Evolutionary conservation across 2,797 vertebrate species (phyloP).

Genomic region (Catharus ustulatus): DNA sequence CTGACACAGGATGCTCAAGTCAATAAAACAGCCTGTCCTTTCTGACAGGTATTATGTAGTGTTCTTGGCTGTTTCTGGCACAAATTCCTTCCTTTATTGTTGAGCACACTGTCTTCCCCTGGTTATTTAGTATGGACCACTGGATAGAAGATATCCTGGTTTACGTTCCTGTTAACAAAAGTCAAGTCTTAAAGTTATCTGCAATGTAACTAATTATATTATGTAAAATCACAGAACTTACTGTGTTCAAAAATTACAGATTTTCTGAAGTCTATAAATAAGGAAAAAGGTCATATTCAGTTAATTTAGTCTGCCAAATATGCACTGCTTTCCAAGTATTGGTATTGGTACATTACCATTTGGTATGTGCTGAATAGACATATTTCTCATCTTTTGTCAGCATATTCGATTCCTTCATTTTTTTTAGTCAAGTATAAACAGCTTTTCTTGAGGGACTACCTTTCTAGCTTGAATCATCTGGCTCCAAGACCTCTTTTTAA

Average conservation of each 20-base stretch:
- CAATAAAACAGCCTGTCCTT: not conserved
- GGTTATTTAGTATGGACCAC: not conserved
- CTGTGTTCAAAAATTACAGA: not conserved
- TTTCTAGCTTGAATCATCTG: not conserved
- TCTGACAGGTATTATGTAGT: not conserved
- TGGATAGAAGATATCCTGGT: not conserved
- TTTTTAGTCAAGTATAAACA: not conserved
- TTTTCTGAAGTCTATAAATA: not conserved
- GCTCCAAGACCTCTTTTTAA: not conserved
- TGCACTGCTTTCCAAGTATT: not conserved
- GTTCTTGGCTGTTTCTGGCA: not conserved
- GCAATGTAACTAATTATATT: not conserved
- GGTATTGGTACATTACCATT: not conserved
- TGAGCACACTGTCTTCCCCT: not conserved
- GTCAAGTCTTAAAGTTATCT: not conserved
- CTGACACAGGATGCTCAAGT: not conserved
- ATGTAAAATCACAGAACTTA: not conserved
- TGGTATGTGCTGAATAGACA: not conserved
- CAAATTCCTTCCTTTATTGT: not conserved
- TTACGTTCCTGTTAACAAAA: not conserved
- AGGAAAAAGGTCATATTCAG: not conserved
- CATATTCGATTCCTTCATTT: not conserved
- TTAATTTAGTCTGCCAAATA: not conserved
- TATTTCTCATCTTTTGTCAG: not conserved
- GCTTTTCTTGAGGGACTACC: not conserved